Evolutionary conservation across 64 coral and sea anemone genomes (phyloP).

Genomic region (Cladopsammia gracilis): DNA sequence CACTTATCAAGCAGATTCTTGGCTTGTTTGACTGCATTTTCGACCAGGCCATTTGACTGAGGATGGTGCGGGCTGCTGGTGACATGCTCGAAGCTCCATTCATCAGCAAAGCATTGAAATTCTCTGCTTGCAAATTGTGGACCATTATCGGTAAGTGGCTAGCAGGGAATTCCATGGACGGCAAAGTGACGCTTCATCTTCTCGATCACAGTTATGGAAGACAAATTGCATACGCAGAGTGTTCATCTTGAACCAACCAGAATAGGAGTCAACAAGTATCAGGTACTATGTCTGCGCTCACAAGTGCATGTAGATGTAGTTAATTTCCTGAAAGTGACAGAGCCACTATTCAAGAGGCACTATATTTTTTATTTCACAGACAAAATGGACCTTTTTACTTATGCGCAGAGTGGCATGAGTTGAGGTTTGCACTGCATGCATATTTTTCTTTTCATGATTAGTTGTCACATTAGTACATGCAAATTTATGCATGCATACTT

Average conservation of each 20-base stretch:
- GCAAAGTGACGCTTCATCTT: background rate
- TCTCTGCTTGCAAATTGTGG: too few species aligned
- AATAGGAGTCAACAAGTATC: constrained; percentile 18
- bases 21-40: background rate
- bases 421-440: too few species aligned
- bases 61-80: background rate
- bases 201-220: background rate
- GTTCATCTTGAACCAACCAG: background rate
- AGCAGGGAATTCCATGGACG: background rate
- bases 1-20: background rate
- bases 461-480: too few species aligned
- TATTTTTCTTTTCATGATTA: too few species aligned
- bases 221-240: background rate
- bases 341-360: too few species aligned
- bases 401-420: too few species aligned
- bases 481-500: too few species aligned
- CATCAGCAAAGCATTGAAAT: background rate
- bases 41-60: background rate
- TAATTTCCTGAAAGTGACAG: too few species aligned
- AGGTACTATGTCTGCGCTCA: background rate
- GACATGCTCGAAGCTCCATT: constrained; percentile 14
- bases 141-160: background rate
- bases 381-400: too few species aligned
- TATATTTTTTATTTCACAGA: too few species aligned
- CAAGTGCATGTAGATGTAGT: too few species aligned